Evolutionary conservation across 2,888 invertebrate genomes (phyloP), one percentile per base, ranked within the genome.

Genomic region (Idaea biselata): DNA sequence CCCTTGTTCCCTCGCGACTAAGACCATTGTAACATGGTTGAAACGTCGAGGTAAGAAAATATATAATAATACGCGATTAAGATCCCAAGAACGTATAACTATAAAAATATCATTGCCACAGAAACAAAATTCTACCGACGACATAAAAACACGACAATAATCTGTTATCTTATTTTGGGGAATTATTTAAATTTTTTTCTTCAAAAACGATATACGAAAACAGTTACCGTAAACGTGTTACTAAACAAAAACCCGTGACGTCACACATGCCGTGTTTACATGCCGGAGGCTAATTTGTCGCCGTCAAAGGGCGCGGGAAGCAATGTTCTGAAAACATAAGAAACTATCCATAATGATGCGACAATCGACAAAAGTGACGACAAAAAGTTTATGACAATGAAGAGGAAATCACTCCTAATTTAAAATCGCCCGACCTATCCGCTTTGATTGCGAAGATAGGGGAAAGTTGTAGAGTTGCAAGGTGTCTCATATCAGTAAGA

Each of bases 281-380:
- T 72, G 68, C 68, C 62, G 66, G 68, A 69, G 71, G 75, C 72
- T 78, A 78, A 76, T 77, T 74, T 68, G 67, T 73, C 67, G 72
- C 61, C 69, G 70, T 75, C 70, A 73, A 74, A 74, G 75, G 71
- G 73, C 70, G 68, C 65, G 65, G 66, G 63, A 54, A 63, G 61
- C 58, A 57, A 59, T 60, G 63, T 54, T 44, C 44, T 44, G 44
- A 44, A 44, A 44, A 44, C 44, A 14, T 44, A 44, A 44, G 44
- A 44, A 44, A 8, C 44, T 0, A 44, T 14, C 44, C 44, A 44
- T 44, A 44, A 44, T 44, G 44, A 8, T 8, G 44, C 11, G 44
- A 11, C 44, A 44, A 44, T 44, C 44, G 44, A 44, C 58, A 44
- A 58, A 53, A n/a, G 58, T 16, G 57, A 53, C 32, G 60, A 60